Percentiles rank a stretch among this genome's conserved stretches.
Conservation (phyloP, 1,140 invertebrate species). For the Drosophila lowei region DNA sequence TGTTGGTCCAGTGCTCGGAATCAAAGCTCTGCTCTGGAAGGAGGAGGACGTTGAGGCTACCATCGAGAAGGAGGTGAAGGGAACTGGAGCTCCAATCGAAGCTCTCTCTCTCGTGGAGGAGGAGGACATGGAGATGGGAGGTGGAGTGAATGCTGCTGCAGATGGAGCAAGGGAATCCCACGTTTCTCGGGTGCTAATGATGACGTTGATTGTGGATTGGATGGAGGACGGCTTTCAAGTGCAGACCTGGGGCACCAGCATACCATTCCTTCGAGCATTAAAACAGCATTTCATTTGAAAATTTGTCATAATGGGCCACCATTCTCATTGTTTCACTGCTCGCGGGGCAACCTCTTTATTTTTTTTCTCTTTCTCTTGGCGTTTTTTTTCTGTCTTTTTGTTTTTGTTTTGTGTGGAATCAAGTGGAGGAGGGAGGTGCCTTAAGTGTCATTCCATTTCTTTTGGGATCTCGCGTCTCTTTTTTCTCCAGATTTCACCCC, state of each 20-base stretch:
- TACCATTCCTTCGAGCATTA: constrained; percentile 34
- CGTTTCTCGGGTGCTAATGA: constrained; percentile 66
- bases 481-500: neutral
- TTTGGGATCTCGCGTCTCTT: neutral
- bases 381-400: neutral
- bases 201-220: constrained; percentile 47
- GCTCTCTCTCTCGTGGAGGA: neutral
- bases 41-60: neutral
- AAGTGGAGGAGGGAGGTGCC: constrained; percentile 25
- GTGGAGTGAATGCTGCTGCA: neutral
- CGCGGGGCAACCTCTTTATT: constrained; percentile 15
- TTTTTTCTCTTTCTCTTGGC: neutral
- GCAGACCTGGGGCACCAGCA: constrained; percentile 11
- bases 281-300: constrained; percentile 61
- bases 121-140: neutral
- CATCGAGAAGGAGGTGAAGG: too few species aligned
- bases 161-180: neutral
- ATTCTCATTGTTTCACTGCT: constrained; percentile 46
- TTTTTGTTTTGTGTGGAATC: constrained; percentile 31
- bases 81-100: too few species aligned
- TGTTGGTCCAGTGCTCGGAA: constrained; percentile 15
- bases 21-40: neutral
- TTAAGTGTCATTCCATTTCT: constrained; percentile 46
- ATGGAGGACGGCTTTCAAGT: constrained; percentile 42
- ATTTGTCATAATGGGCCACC: constrained; percentile 77